Base-by-base conservation (phyloP, 2,888 invertebrate species). In the Apeira syringaria region DNA sequence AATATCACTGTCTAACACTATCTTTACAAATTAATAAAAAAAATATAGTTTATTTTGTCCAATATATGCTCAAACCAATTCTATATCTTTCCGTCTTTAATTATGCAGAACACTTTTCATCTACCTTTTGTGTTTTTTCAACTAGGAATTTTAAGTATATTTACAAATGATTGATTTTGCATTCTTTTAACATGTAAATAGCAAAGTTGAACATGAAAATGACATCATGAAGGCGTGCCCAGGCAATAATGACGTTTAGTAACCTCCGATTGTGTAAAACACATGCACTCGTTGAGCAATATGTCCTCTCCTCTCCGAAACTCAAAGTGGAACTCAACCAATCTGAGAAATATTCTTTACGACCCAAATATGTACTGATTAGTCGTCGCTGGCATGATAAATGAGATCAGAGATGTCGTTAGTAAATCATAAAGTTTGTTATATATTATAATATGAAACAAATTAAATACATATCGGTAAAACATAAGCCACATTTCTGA, bases 161-260 rank as follows among this genome's bases (percentile, higher is more conserved):
- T 13, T 25, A 30, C 8, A 17, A 34, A 20, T 13, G 20, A 36
- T 27, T 31, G 17, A 39, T 34, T 39, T 44, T 26, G 28, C 27
- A 50, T 37, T 42, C 48, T 34, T 38, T 37, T 47, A 29, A 36
- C 15, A 47, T 52, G 32, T 30, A 47, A 51, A 43, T 44, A 47
- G 52, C 47, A 56, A 46, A 48, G 30, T 40, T 46, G 53, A 54
- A 51, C 47, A 40, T 44, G 40, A 50, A 36, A 59, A 56, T 64
- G 61, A 64, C 61, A 61, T 59, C 61, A 59, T 42, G 48, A 40
- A 63, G 64, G 64, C 47, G 69, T 64, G 67, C 51, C 64, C 64
- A 66, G 58, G 59, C 68, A 70, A 68, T 62, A 62, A 56, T 65
- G 61, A 10, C 31, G 24, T 72, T 67, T 68, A 62, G 64, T 56